These are phyloP conservation scores for Temnothorax longispinosus DNA, from an alignment of 1,140 invertebrate species.

Conservation along the genomic window DNA sequence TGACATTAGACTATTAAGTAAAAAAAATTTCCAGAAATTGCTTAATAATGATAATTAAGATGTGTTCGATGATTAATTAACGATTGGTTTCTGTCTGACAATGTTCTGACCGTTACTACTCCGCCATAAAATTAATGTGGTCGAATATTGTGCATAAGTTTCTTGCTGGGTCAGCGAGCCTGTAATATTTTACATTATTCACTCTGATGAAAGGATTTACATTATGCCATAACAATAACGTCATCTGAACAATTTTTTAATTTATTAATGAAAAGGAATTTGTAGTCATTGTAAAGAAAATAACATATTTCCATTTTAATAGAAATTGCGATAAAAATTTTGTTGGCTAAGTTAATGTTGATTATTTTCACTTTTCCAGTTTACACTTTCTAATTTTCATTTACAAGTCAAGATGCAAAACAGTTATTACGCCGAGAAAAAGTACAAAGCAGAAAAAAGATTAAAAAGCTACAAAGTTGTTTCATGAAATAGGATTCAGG, in stretches of 20 bases:
- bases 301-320: background rate
- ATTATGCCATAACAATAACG: background rate
- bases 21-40: background rate
- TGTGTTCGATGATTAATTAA: constrained; percentile 26
- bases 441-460: constrained; percentile 12
- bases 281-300: background rate
- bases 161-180: background rate
- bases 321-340: background rate
- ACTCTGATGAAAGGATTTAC: background rate
- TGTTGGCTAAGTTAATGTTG: background rate
- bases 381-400: constrained; percentile 19
- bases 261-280: constrained; percentile 7
- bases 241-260: background rate
- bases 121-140: constrained; percentile 18
- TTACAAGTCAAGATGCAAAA: constrained; percentile 4
- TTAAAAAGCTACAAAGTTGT: constrained; percentile 4
- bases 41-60: background rate
- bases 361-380: constrained; percentile 14
- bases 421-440: background rate
- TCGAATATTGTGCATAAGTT: constrained; percentile 13
- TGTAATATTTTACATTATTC: constrained; percentile 43
- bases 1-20: background rate
- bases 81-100: background rate
- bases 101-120: constrained; percentile 4
- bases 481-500: background rate